phyloP scores from a whole-genome alignment of 1,140 invertebrate genomes.

The Sycophila sp. region DNA sequence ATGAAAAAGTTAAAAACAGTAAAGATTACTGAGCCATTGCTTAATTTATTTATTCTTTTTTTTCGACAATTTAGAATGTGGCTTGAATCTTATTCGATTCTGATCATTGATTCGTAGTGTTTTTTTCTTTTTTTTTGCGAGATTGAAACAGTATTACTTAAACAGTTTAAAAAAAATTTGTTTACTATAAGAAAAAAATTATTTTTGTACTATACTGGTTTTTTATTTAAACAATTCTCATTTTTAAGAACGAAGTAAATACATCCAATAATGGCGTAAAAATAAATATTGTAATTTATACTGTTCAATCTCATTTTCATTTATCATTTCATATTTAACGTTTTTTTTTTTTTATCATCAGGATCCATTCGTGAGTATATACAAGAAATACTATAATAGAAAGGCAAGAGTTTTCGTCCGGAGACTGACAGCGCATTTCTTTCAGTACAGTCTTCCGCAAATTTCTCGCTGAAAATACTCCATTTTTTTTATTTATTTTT shows the following conservation, averaged over 20 bases:
- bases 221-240: neutral
- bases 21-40: conserved; percentile 4
- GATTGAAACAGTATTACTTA: neutral
- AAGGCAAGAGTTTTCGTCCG: conserved; percentile 24
- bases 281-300: too few species aligned
- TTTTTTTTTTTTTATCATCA: neutral
- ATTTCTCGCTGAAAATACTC: neutral
- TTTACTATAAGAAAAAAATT: neutral
- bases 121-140: too few species aligned
- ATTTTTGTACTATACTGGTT: neutral
- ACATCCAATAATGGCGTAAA: too few species aligned
- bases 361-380: conserved; percentile 21
- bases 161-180: neutral
- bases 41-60: neutral
- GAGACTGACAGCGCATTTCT: conserved; percentile 1
- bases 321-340: too few species aligned
- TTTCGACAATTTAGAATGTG: conserved; percentile 15
- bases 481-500: neutral
- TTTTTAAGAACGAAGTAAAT: too few species aligned
- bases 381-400: conserved; percentile 18
- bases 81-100: conserved; percentile 17
- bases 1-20: conserved; percentile 2
- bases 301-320: too few species aligned
- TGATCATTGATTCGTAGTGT: neutral
- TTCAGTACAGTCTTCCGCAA: conserved; percentile 17